These are phyloP conservation scores for Pseudorhiza aurosa DNA, from an alignment of 30 jellyfish, hydroid and myxozoan genomes.

Conservation along the genomic window DNA sequence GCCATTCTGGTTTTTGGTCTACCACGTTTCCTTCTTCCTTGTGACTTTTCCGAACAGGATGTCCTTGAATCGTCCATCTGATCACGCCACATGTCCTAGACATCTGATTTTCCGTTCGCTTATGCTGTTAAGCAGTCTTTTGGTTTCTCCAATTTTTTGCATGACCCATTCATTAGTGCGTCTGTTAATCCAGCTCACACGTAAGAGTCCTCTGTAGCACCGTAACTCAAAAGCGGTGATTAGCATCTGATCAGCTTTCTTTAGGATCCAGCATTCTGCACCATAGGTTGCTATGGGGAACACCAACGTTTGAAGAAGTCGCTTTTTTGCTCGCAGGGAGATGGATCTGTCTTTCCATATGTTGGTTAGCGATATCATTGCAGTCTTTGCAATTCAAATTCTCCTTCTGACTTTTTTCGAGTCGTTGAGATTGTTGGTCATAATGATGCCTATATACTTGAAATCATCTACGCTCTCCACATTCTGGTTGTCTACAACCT, in stretches of 20 bases:
- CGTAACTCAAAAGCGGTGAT: not conserved
- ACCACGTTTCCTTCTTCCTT: no score
- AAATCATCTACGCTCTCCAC: slow-evolving; percentile 36
- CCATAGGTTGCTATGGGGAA: slow-evolving; percentile 14
- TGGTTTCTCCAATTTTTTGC: slow-evolving; percentile 19
- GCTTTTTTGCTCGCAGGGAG: no score
- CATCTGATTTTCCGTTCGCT: no score
- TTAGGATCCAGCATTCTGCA: not conserved
- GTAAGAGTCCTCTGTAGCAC: no score
- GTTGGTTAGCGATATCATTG: no score
- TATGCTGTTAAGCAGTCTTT: no score
- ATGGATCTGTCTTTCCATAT: no score
- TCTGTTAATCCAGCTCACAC: not conserved
- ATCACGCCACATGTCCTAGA: no score
- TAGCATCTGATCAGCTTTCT: not conserved
- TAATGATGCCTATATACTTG: slow-evolving; percentile 27
- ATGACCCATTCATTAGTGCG: slow-evolving; percentile 1
- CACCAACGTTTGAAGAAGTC: not conserved
- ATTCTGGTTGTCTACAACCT: slow-evolving; percentile 23
- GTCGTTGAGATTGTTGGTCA: slow-evolving; percentile 15
- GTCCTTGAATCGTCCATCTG: no score
- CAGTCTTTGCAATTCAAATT: not conserved
- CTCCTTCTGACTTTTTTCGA: not conserved
- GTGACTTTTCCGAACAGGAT: no score
- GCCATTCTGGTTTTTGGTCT: no score